Base-by-base conservation (phyloP, 1,140 invertebrate species). In the Scylla paramamosain region DNA sequence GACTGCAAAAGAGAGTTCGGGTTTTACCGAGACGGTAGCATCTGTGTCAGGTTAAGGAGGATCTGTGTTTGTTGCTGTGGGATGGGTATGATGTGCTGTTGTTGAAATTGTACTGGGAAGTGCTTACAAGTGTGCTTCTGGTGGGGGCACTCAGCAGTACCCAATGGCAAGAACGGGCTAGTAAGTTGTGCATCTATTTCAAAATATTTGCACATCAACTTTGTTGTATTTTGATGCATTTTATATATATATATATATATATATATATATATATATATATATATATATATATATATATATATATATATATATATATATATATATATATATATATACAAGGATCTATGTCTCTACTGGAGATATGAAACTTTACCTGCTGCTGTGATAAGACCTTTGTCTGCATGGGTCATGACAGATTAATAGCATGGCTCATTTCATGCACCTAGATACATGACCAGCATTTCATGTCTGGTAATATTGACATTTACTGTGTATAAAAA, bases 261-360 rank as follows among this genome's bases (percentile, higher is more conserved):
- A 91, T 91, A 31, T 77, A 91, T 77, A 77, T 89, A 89, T 89
- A 89, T 89, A 89, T 89, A 89, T 89, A 89, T 89, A 89, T 89
- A 89, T 89, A 89, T 89, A 89, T 89, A 89, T 89, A 89, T 89
- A 91, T 91, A 59, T 59, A 91, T 91, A 59, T 91, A 91, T 91
- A 91, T 91, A 29, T 91, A 59, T 91, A 29, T 91, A 59, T 91
- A 59, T 91, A 91, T 52, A 91, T 52, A 48, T 52, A 91, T 48
- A 25, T 10, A 91, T 10, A 52, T 52, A 52, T 52, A 91, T 48
- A 52, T 10, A 28, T 91, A 52, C 48, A 28, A 77, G 0, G 25
- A 31, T 12, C 0, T 12, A 31, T 14, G 12, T 29, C n/a, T 45
- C 86, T 88, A 31, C 45, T 45, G 10, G 45, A 29, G 20, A 88